Percentiles rank a stretch among this genome's conserved stretches.
Evolutionary conservation across 2,113 vertebrate species (phyloP).

Genomic region (Micronisus gabar): DNA sequence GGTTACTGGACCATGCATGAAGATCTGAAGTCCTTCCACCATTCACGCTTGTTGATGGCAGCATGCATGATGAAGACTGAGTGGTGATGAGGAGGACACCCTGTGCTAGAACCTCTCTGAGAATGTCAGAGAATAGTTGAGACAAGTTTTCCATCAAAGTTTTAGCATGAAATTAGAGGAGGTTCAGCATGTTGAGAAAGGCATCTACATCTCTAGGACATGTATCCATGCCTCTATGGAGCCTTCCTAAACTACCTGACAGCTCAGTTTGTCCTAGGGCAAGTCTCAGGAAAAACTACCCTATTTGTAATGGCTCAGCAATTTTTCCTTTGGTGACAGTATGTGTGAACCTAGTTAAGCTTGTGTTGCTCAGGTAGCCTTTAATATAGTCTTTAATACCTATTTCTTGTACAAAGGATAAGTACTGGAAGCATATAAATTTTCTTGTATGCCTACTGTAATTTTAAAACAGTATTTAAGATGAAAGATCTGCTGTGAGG

Average conservation of each 20-base stretch:
- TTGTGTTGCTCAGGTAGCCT: background rate
- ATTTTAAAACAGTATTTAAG: background rate
- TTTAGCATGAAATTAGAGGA: background rate
- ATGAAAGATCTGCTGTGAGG: background rate
- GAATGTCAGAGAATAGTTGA: background rate
- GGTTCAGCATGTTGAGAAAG: background rate
- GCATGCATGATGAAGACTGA: rapidly evolving
- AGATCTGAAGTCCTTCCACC: background rate
- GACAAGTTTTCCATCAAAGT: background rate
- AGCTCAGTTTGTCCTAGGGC: background rate
- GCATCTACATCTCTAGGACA: background rate
- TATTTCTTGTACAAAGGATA: background rate
- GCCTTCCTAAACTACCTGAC: background rate
- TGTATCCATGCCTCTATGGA: background rate
- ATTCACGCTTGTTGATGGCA: rapidly evolving
- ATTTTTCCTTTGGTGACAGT: background rate
- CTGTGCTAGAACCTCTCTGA: background rate
- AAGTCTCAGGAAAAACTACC: background rate
- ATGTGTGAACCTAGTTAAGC: background rate
- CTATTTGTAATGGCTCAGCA: background rate
- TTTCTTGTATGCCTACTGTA: background rate
- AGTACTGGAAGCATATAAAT: background rate
- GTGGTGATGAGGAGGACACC: background rate
- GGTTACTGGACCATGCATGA: background rate
- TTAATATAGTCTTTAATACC: background rate